Conservation (phyloP, 2,888 invertebrate genomes). For the Bellardia bayeri region DNA sequence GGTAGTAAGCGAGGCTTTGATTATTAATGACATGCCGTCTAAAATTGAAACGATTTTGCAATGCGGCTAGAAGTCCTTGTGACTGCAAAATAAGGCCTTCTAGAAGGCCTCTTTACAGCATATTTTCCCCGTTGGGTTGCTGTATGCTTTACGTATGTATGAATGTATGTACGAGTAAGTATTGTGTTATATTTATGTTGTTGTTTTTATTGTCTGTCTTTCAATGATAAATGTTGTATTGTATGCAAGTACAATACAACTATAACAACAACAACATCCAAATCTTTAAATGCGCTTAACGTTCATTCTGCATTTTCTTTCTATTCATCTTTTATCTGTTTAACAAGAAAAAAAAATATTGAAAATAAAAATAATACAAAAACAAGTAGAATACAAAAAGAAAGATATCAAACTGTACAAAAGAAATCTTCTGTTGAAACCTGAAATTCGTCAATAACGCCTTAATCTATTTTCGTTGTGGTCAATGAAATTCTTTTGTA, state of each 20-base stretch:
- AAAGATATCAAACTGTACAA: not conserved
- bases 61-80: too few relatives aligned
- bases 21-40: too few relatives aligned
- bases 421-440: constrained; percentile 13
- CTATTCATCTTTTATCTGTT: not conserved
- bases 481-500: constrained; percentile 8
- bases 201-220: constrained; percentile 29
- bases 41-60: too few relatives aligned
- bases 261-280: constrained; percentile 19
- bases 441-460: constrained; percentile 4
- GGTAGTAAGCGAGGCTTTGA: too few relatives aligned
- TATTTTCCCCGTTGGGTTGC: too few relatives aligned
- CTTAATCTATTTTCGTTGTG: constrained; percentile 31
- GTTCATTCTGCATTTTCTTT: constrained; percentile 6
- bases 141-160: not conserved
- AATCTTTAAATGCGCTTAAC: constrained; percentile 41
- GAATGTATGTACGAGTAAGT: not conserved
- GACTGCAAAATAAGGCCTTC: too few relatives aligned
- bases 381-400: not conserved
- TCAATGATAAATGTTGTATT: constrained; percentile 39
- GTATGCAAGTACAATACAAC: constrained; percentile 9
- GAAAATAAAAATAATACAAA: constrained; percentile 1
- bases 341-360: constrained; percentile 1
- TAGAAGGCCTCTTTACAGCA: too few relatives aligned
- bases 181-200: too few relatives aligned